Evolutionary conservation across 2,113 vertebrate genomes (phyloP), one percentile per base, ranked within the genome.

Genomic region (Heterochromis multidens): DNA sequence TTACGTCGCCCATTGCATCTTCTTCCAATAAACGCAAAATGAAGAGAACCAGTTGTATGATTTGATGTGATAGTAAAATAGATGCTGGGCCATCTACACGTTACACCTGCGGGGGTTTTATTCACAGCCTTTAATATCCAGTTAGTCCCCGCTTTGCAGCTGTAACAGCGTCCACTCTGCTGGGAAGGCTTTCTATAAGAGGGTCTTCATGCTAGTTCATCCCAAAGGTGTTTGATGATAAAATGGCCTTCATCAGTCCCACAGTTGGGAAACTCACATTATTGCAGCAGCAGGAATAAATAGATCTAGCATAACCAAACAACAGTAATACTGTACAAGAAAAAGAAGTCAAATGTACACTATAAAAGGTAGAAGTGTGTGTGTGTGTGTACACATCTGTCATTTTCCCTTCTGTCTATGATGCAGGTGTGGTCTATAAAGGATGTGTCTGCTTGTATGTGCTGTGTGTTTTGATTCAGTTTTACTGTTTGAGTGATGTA

Each of bases 401-500:
- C 56, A 3, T 58, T 78, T 83, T 8, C 27, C 49, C 56, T 17
- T 79, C 33, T 79, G 57, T 77, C 13, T 82, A 17, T 86, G 37
- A 37, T 80, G 77, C 85, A 93, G 87, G 88, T 92, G 87, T 79
- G 14, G 9, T 83, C 54, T 87, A 27, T 84, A 49, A 65, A 49
- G 76, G 60, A 80, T 82, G 33, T 83, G 37, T 84, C 49, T 85
- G 78, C 56, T 23, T 84, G 40, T 58, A 23, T 89, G 37, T 37
- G 3, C 11, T 29, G 7, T 76, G 56, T 81, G 82, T 60, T 84
- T 81, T 60, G 17, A 54, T 70, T 46, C 40, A 37, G 54, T 37
- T 81, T 60, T 60, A 43, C 62, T 61, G 6, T 70, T 59, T 29
- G 37, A 65, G 1, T 27, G 58, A 16, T 81, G 58, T 23, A 19